Percentiles rank a stretch among this genome's conserved stretches.
phyloP scores from a whole-genome alignment of 2,888 invertebrate species.

The Monochamus alternatus region DNA sequence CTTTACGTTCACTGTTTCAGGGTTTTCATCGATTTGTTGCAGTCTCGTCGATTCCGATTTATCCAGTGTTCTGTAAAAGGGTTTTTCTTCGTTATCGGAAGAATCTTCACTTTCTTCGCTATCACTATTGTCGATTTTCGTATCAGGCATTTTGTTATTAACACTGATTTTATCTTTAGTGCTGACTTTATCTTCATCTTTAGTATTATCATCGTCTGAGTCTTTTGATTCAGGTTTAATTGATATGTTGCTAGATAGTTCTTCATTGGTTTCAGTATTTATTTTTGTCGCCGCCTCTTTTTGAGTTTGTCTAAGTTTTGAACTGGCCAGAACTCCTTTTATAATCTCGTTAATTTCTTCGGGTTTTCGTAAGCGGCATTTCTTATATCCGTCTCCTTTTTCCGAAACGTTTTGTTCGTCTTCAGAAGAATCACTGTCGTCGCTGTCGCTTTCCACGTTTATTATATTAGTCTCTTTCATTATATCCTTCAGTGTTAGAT shows the following conservation, averaged over 20 bases:
- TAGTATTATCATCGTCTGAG: not conserved
- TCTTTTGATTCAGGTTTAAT: constrained; percentile 1
- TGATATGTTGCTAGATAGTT: not conserved
- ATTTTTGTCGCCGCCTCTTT: not conserved
- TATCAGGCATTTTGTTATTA: constrained; percentile 10
- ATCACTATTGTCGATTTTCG: constrained; percentile 15
- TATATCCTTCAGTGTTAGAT: constrained; percentile 11
- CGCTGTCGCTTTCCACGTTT: constrained; percentile 14
- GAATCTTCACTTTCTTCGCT: constrained; percentile 39
- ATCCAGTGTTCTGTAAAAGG: constrained; percentile 55
- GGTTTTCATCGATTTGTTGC: constrained; percentile 31
- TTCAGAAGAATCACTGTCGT: not conserved
- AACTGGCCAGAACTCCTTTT: constrained; percentile 3
- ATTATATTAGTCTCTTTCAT: constrained; percentile 12
- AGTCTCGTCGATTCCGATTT: constrained; percentile 44
- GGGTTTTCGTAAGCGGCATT: not conserved
- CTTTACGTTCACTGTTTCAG: constrained; percentile 39
- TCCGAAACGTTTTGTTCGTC: constrained; percentile 18
- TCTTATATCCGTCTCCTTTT: constrained; percentile 6
- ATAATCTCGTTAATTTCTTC: not conserved
- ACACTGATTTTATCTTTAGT: constrained; percentile 9
- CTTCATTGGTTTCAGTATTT: not conserved
- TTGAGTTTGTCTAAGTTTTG: constrained; percentile 6
- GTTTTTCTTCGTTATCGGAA: constrained; percentile 51
- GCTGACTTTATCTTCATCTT: constrained; percentile 3